Evolutionary conservation across 2,113 vertebrate species (phyloP), one percentile per base, ranked within the genome.

Genomic region (Sphaerodactylus townsendi): DNA sequence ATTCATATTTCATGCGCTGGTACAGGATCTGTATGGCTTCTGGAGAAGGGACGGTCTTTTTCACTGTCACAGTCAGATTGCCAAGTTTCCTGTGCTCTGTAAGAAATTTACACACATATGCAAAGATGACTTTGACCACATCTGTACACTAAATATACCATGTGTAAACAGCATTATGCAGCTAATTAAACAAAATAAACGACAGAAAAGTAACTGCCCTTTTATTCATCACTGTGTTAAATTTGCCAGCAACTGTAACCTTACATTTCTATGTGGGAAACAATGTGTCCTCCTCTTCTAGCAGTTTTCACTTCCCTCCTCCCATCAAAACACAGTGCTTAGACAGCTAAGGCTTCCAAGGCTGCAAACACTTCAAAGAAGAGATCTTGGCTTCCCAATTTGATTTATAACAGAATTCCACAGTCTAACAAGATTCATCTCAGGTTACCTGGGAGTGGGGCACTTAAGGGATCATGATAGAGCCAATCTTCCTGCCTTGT

Each of bases 31-130:
- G 97, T 85, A 99, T 95, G 6, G 98, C 98, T 93, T 98, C 98
- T 21, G 97, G 96, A 69, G 98, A 98, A 35, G 99, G 99, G 14
- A 97, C 96, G 44, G 98, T 97, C 93, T 99, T 99, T 84, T 97
- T 98, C 82, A 99, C 98, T 5, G 99, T 99, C 87, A 98, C 98
- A 64, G 99, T 99, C 96, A 99, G 95, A 93, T 99, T 99, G 68
- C 98, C 99, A 95, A 99, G 97, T 90, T 98, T 99, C 93, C 95
- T 97, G 84, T 99, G 98, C 79, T 98, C 99, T 99, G 95, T 33
- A 85, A 85, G 83, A 85, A 25, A 85, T 72, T 72, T 79, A 10
- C 39, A 84, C 53, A 62, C 25, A 62, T 28, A 9, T 62, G 59
- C 59, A 92, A 94, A 84, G 21, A 33, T 46, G 41, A 64, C 65